Conservation (phyloP, 2,797 vertebrate species). For the Miichthys miiuy region DNA sequence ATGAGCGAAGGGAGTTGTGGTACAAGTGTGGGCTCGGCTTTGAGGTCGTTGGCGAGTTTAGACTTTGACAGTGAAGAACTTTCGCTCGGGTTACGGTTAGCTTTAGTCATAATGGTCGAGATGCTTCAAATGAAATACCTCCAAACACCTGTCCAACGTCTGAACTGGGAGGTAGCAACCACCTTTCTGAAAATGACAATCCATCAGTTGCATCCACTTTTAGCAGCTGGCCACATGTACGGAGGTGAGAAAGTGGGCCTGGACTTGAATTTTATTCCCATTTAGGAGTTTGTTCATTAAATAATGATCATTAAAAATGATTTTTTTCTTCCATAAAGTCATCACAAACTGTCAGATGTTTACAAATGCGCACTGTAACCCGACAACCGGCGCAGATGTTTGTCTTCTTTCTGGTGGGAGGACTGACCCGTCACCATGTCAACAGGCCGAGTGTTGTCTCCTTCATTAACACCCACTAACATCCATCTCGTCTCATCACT, state of each 20-base stretch:
- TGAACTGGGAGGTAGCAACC: no score
- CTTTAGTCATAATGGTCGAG: neutral
- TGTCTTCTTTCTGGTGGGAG: neutral
- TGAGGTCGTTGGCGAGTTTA: slow-evolving; percentile 10
- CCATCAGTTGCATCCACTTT: neutral
- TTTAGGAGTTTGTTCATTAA: neutral
- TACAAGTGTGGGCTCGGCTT: slow-evolving; percentile 39
- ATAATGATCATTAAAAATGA: neutral
- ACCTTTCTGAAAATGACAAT: neutral
- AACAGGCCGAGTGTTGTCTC: slow-evolving; percentile 39
- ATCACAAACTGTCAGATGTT: neutral
- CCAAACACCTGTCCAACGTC: neutral
- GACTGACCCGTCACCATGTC: slow-evolving; percentile 28
- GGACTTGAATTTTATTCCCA: neutral
- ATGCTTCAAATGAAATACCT: neutral
- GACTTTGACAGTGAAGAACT: no score
- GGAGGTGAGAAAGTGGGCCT: neutral
- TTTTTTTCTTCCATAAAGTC: neutral
- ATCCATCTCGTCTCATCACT: slow-evolving; percentile 60
- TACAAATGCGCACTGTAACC: neutral
- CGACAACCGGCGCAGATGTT: neutral
- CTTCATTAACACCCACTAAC: slow-evolving; percentile 80
- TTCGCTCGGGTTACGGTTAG: no score
- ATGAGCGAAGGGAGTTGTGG: slow-evolving; percentile 23
- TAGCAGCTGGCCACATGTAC: neutral